Percentiles rank a stretch among this genome's conserved stretches.
phyloP scores from a whole-genome alignment of 2,797 vertebrate species.

The Pogonophryne albipinna region DNA sequence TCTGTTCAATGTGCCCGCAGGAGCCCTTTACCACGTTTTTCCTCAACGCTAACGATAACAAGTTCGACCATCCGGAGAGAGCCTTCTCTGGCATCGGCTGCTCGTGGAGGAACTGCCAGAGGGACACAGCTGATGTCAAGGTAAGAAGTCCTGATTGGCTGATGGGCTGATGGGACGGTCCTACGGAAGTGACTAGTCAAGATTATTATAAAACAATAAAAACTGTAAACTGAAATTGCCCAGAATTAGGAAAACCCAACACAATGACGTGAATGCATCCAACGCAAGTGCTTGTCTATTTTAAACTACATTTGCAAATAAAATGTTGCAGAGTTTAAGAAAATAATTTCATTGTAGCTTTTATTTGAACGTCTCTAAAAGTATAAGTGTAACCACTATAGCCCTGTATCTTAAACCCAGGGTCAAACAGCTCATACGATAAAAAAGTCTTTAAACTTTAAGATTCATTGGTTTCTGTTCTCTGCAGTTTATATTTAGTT shows the following conservation, averaged over 20 bases:
- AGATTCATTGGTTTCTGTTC: neutral
- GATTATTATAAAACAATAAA: neutral
- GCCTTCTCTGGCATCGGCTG: slow-evolving; percentile 94
- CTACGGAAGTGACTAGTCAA: neutral
- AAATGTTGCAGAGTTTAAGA: no score
- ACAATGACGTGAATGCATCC: neutral
- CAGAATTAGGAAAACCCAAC: neutral
- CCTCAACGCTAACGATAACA: slow-evolving; percentile 94
- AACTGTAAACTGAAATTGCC: neutral
- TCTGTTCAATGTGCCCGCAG: slow-evolving; percentile 75
- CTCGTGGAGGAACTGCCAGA: slow-evolving; percentile 97
- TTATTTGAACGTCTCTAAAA: no score
- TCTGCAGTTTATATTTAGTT: neutral
- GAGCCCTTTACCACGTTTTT: slow-evolving; percentile 98
- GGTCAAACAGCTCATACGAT: no score
- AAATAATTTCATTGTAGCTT: no score
- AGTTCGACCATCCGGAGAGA: slow-evolving; percentile 97
- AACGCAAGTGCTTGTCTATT: neutral
- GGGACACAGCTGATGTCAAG: slow-evolving; percentile 98
- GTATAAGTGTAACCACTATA: no score
- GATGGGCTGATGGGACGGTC: neutral
- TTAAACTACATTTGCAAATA: no score
- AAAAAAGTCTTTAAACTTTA: no score
- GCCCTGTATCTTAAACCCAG: no score
- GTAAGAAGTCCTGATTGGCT: slow-evolving; percentile 69